Base-by-base conservation (phyloP, 2,797 vertebrate genomes). In the Halcyon badia region DNA sequence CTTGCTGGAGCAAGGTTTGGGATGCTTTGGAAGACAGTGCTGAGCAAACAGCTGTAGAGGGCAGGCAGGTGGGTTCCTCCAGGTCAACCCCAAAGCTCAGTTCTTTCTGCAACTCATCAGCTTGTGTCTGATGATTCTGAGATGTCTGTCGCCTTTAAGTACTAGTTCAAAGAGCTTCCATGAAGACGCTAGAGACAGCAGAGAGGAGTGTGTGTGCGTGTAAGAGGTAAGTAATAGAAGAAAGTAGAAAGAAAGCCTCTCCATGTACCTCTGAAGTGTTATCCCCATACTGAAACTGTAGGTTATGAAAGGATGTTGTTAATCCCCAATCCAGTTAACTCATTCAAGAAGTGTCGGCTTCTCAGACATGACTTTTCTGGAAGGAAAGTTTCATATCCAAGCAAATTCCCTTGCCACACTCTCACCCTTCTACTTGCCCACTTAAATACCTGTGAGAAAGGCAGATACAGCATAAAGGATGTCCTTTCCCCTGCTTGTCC, bases 201-300 rank as follows among this genome's bases (percentile, higher is more conserved):
- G 64, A 89, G 64, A 62, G 33, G 28, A 71, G 26, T 14, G 24
- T 54, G 11, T 77, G 28, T 60, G 33, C 24, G 15, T 57, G 16
- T 92, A 68, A 87, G 57, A 90, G 48, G 44, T 54, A 83, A 93
- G 65, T 70, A 80, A 57, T 4, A 85, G 52, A 80, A 92, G 11
- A 82, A 87, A 82, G 70, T 33, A 85, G 64, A 61, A 93, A 80
- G 60, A 90, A 92, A 85, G 26, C 65, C 9, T 89, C 54, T 77
- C 68, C 31, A 3, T 60, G 49, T 71, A 83, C 33, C 24, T 89
- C 86, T 90, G 68, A 75, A 73, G 25, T 83, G 64, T 52, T 64
- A 76, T 87, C 91, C 57, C 64, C 11, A 52, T 52, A 58, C 1
- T 65, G 75, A 85, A 90, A 60, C 41, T 33, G 41, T 48, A 69